Evolutionary conservation across 2,888 invertebrate species (phyloP).

Genomic region (Eilema griseolum): DNA sequence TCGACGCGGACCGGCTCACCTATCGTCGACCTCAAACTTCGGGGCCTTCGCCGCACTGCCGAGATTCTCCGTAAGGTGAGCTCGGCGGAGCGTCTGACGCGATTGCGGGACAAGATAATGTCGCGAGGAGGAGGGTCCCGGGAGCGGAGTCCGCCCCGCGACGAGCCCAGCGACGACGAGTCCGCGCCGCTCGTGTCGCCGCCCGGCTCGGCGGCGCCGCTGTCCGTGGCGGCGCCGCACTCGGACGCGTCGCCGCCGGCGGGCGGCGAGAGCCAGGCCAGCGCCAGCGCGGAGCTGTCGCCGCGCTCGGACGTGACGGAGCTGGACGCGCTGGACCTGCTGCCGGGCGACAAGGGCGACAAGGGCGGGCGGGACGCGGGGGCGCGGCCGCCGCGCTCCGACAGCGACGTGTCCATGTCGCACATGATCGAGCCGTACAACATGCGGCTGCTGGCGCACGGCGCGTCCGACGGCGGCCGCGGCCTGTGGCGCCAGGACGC

Average conservation of each 20-base stretch:
- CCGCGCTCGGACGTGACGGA: constrained; percentile 80
- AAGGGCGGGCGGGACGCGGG: constrained; percentile 35
- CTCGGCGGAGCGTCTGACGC: constrained; percentile 76
- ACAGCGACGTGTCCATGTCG: constrained; percentile 68
- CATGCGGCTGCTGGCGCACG: constrained; percentile 76
- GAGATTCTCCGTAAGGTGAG: constrained; percentile 75
- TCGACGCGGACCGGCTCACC: constrained; percentile 66
- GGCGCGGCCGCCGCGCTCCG: constrained; percentile 51
- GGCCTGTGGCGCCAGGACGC: constrained; percentile 84
- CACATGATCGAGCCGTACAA: constrained; percentile 82
- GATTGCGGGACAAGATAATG: constrained; percentile 77
- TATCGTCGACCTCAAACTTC: constrained; percentile 68
- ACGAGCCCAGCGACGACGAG: constrained; percentile 88
- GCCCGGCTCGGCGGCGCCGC: constrained; percentile 38
- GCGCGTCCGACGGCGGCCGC: constrained; percentile 69
- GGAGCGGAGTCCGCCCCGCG: constrained; percentile 73
- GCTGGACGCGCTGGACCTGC: constrained; percentile 75
- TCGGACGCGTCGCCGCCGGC: constrained; percentile 54
- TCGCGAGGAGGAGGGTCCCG: constrained; percentile 70
- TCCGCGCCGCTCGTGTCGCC: constrained; percentile 89
- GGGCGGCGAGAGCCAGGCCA: constrained; percentile 58
- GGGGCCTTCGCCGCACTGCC: constrained; percentile 71
- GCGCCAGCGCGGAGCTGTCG: constrained; percentile 68
- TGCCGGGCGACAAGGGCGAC: constrained; percentile 65
- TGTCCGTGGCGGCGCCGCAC: constrained; percentile 29